Conservation (phyloP, 2,888 invertebrate species). For the Amphipyra berbera region DNA sequence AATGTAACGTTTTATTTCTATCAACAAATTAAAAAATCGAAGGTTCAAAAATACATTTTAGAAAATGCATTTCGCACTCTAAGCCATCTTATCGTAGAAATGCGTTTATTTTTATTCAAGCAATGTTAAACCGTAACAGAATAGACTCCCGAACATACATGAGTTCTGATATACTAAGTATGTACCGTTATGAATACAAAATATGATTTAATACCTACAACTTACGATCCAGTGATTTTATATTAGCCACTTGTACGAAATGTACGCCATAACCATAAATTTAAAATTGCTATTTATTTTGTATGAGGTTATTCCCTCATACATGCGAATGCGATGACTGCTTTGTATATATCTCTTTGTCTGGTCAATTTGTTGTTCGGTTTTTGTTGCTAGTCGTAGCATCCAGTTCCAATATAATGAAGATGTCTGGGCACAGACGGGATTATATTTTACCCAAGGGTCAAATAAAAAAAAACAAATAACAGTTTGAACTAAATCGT, state of each 20-base stretch:
- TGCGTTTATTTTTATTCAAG: too few species aligned
- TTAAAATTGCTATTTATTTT: constrained; percentile 42
- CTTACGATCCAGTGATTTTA: constrained; percentile 28
- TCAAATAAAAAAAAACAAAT: background rate
- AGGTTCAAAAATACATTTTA: too few species aligned
- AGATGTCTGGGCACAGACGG: constrained; percentile 22
- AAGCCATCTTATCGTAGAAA: too few species aligned
- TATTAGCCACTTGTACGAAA: constrained; percentile 27
- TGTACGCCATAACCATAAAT: constrained; percentile 43
- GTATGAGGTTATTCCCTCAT: constrained; percentile 28
- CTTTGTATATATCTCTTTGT: constrained; percentile 20
- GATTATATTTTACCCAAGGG: constrained; percentile 15
- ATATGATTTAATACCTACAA: constrained; percentile 12
- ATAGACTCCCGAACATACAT: too few species aligned
- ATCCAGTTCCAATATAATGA: constrained; percentile 44
- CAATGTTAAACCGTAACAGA: too few species aligned
- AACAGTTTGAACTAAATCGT: background rate
- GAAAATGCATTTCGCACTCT: too few species aligned
- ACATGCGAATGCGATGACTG: constrained; percentile 17
- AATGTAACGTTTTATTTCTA: too few species aligned
- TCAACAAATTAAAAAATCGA: too few species aligned
- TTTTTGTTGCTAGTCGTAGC: constrained; percentile 33
- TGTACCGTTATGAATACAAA: constrained; percentile 3
- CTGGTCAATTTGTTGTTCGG: too few species aligned
- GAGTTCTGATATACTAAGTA: background rate